Percentiles rank a stretch among this genome's conserved stretches.
Evolutionary conservation across 2,888 invertebrate species (phyloP).

Genomic region (Rotaria socialis): DNA sequence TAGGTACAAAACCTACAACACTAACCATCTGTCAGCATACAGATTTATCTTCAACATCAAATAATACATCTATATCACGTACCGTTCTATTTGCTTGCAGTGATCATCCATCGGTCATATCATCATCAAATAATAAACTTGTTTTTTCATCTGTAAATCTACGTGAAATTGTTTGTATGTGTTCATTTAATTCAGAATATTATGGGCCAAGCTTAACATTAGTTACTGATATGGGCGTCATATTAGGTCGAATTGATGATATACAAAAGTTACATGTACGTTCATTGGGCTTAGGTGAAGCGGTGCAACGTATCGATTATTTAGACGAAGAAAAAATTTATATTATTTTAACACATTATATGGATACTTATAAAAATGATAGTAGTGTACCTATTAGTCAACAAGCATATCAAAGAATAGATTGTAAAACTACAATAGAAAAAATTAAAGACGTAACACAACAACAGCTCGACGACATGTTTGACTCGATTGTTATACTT

Average conservation of each 20-base stretch:
- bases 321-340: not conserved
- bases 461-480: not conserved
- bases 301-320: conserved; percentile 63
- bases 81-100: conserved; percentile 82
- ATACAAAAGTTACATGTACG: conserved; percentile 95
- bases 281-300: conserved; percentile 87
- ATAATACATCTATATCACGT: not conserved
- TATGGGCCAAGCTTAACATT: conserved; percentile 83
- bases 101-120: conserved; percentile 94
- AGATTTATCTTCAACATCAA: not conserved
- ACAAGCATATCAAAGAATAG: conserved; percentile 19
- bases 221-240: conserved; percentile 79
- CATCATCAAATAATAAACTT: conserved; percentile 94
- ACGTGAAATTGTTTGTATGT: conserved; percentile 81
- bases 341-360: not conserved
- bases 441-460: not conserved
- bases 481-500: conserved; percentile 74
- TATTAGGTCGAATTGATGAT: conserved; percentile 94
- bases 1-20: conserved; percentile 94
- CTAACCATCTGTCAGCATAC: conserved; percentile 62
- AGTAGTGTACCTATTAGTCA: not conserved
- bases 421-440: not conserved
- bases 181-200: conserved; percentile 86
- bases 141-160: conserved; percentile 91
- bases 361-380: not conserved